These are phyloP conservation scores for Brachionus rotundiformis DNA, from an alignment of 1,140 invertebrate genomes.

Conservation along the genomic window DNA sequence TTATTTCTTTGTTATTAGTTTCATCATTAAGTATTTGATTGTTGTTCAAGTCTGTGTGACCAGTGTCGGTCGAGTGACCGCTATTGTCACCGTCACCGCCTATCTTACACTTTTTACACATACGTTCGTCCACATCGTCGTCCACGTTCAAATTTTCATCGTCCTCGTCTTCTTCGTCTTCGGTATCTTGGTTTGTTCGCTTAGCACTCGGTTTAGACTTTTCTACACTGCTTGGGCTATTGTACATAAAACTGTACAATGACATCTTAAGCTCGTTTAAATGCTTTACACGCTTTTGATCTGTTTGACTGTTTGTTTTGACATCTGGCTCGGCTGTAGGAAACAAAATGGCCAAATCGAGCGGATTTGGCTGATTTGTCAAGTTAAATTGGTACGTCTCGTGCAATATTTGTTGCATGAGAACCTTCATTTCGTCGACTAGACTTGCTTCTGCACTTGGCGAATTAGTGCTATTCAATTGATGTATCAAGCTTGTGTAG, in stretches of 20 bases:
- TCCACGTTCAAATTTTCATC: constrained; percentile 40
- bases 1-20: constrained; percentile 3
- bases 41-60: neutral
- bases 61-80: neutral
- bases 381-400: constrained; percentile 42
- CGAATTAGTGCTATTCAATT: constrained; percentile 12
- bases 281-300: neutral
- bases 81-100: neutral
- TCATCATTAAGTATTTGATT: constrained; percentile 42
- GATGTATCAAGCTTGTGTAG: constrained; percentile 30
- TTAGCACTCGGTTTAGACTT: neutral
- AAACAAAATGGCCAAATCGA: neutral
- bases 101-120: constrained; percentile 38
- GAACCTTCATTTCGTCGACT: constrained; percentile 39
- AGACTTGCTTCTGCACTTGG: neutral
- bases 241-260: neutral
- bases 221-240: neutral
- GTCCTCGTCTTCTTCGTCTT: constrained; percentile 13
- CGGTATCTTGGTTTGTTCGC: neutral
- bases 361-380: neutral
- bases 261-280: constrained; percentile 25
- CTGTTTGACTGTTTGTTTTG: constrained; percentile 22
- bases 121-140: neutral
- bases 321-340: neutral
- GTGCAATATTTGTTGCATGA: constrained; percentile 33